Evolutionary conservation across 2,888 invertebrate genomes (phyloP), one percentile per base, ranked within the genome.

Genomic region (Steromphala cineraria): DNA sequence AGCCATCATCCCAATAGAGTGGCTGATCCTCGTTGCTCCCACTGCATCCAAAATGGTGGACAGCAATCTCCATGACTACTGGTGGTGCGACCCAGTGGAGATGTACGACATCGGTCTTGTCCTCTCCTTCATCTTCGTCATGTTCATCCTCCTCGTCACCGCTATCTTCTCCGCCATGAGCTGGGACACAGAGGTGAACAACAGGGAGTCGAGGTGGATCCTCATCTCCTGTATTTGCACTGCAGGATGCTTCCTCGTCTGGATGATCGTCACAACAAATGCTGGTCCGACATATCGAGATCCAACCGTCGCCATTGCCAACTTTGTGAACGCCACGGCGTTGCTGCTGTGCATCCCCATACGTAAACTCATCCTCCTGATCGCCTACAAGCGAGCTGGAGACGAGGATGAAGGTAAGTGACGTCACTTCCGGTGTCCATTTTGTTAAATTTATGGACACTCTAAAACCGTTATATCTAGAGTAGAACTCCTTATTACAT

Each of bases 191-290:
- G 91, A 92, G 67, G 92, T 92, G 82, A 93, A 93, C 85, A 91
- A 92, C 82, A 89, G 87, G 31, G 94, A 94, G 84, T 92, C 93
- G 0, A 87, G 94, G 40, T 93, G 93, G 93, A 92, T 94, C 36
- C 85, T 88, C 56, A 85, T 89, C 52, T 84, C 87, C 28, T 85
- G 85, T 24, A 84, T 90, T 3, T 88, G 92, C 79, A 90, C 91
- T 17, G 89, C 91, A 52, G 90, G 93, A 19, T 90, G 92, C 76
- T 93, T 93, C 92, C 80, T 93, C 46, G 91, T 92, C 3, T 94
- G 94, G 94, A 92, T 93, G 85, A 88, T 93, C 0, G 91, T 93
- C 10, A 88, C 92, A 7, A 93, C 93, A 2, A 90, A 90, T 81
- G 90, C 92, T 0, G 90, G 90, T 1, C 87, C 89, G 0, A 87